Evolutionary conservation across 2,113 vertebrate species (phyloP), one percentile per base, ranked within the genome.

Genomic region (Burhinus bistriatus): DNA sequence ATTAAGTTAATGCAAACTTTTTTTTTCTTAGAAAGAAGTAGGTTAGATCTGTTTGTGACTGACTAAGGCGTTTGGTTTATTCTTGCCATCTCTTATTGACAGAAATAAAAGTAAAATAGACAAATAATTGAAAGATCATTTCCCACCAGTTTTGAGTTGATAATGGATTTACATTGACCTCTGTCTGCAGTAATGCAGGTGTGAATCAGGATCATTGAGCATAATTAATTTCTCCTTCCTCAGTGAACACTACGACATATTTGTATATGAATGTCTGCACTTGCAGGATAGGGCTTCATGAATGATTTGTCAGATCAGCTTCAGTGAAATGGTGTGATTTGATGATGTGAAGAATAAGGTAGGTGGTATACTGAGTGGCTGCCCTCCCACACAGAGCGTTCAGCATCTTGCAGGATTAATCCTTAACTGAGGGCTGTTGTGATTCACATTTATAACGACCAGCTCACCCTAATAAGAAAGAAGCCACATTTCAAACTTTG

Each of bases 21-120:
- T 87, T 93, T 94, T 94, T 93, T 89, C 68, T 87, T 49, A 78
- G 82, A 69, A 92, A 86, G 92, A 88, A 76, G 14, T 68, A 83
- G 45, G 32, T 77, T 59, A 84, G 49, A 59, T 83, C 65, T 91
- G 38, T 90, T 89, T n/a, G 9, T 61, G 45, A 78, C 90, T 86
- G 32, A 52, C 12, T 26, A 70, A 65, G 27, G 36, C 30, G 49
- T 89, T 94, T 83, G 47, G 38, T 90, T 93, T 93, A 80, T 85
- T 93, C 81, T 88, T 77, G 34, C 79, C 49, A 78, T 73, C 75
- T 75, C 57, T 82, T 83, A 69, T 21, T 90, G 72, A 61, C 51
- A 57, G 61, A 84, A 92, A 90, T 65, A 12, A 36, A 58, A 81
- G 26, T 80, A 93, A 92, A 91, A 55, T 1, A 70, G 26, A 71